Evolutionary conservation across 2,888 invertebrate genomes (phyloP), one percentile per base, ranked within the genome.

Genomic region (Phortica magna): DNA sequence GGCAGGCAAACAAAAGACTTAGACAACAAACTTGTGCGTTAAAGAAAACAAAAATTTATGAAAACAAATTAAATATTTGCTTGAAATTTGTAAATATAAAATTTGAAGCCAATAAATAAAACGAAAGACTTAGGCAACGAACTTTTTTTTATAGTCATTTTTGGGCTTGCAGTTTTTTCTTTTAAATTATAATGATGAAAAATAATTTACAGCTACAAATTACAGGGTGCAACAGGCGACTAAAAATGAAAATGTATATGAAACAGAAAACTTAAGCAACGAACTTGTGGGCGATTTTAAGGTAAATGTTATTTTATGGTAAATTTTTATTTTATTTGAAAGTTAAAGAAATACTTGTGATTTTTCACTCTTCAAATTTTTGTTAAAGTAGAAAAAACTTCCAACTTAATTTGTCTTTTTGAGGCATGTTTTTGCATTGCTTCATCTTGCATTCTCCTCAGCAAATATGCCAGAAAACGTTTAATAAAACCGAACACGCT

Each of bases 81-180:
- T 31, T 31, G 31, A 31, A 1, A 4, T 31, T 31, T 31, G 31
- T 31, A 31, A 31, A 31, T 31, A 31, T 1, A 4, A 1, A 31
- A 31, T 31, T 31, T 31, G 31, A 31, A 31, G 5, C 5, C 31
- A 31, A 31, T 31, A 31, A 41, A 14, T 14, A 10, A 10, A 65
- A 65, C 65, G n/a, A 65, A 41, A 39, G 41, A 65, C 65, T 67
- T 12, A 67, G 41, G 31, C 67, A 12, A 67, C 67, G 67, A 41
- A 65, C 41, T 65, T 31, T 19, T 39, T 19, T 39, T 31, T 12
- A 7, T 41, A 14, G 12, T 3, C 22, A 14, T 41, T 53, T 1
- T n/a, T n/a, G 2, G 53, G 7, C 7, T 53, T 53, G 53, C 53
- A 53, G 3, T 53, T 53, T 10, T 53, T 1, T 53, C 2, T 53